Percentiles rank a stretch among this genome's conserved stretches.
Conservation (phyloP, 35 echinoderm and acorn worm species). For the Stichopus chloronotus region DNA sequence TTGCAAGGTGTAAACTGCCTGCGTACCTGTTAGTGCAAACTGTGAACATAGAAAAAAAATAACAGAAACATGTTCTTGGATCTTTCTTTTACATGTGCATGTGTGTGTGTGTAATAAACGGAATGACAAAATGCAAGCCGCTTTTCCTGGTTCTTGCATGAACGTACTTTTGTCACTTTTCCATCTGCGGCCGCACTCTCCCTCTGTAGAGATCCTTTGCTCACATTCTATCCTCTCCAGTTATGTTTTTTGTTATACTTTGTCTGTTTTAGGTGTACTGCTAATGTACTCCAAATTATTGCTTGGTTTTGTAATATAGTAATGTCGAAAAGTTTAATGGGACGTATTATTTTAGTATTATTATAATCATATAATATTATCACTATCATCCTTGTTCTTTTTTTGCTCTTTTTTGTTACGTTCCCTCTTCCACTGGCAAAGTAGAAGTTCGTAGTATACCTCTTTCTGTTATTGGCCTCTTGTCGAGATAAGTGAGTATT, state of each 20-base stretch:
- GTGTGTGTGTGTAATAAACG: neutral
- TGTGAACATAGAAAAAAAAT: neutral
- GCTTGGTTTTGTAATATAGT: constrained; percentile 40
- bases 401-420: constrained; percentile 13
- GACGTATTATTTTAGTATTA: neutral
- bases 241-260: neutral
- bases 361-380: neutral
- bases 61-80: too few species aligned
- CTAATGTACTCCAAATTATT: constrained; percentile 8
- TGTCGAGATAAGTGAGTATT: constrained; percentile 22
- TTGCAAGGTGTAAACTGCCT: neutral
- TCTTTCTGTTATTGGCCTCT: constrained; percentile 36
- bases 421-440: constrained; percentile 30
- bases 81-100: too few species aligned
- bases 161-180: neutral
- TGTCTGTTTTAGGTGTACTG: neutral
- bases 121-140: neutral
- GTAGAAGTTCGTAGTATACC: constrained; percentile 26
- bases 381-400: neutral
- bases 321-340: constrained; percentile 22
- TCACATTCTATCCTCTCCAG: too few species aligned
- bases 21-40: neutral
- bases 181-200: neutral
- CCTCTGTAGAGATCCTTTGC: neutral
- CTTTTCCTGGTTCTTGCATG: neutral